Evolutionary conservation across 2,113 vertebrate species (phyloP).

Genomic region (Boleophthalmus pectinirostris): DNA sequence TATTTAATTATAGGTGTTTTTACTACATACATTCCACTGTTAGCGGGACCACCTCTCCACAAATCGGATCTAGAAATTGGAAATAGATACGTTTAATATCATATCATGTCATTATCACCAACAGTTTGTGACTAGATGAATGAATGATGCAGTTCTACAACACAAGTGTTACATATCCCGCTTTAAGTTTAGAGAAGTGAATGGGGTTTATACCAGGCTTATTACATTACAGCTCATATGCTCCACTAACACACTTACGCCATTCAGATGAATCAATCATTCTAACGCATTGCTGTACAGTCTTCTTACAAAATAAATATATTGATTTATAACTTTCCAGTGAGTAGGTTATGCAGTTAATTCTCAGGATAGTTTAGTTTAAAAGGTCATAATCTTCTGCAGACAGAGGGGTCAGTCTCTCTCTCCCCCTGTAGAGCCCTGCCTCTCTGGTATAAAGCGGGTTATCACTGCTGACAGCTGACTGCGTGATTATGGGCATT

Average conservation of each 20-base stretch:
- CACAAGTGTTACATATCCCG: no score
- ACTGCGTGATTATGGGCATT: conserved; percentile 6
- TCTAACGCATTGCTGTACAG: neutral
- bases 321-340: neutral
- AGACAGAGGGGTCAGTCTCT: conserved; percentile 22
- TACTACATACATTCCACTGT: no score
- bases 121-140: no score
- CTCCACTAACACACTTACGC: neutral
- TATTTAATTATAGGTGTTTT: no score
- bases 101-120: no score
- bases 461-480: conserved; percentile 12
- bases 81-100: no score
- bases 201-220: no score
- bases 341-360: neutral
- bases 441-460: conserved; percentile 22
- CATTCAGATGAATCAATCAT: neutral
- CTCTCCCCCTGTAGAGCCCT: conserved; percentile 26
- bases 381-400: neutral
- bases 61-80: no score
- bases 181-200: no score
- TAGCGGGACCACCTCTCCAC: no score
- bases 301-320: neutral
- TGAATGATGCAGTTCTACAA: no score
- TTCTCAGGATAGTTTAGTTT: neutral
- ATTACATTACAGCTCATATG: neutral